Base-by-base conservation (phyloP, 2,113 vertebrate species). In the Neodontobutis hainanensis region DNA sequence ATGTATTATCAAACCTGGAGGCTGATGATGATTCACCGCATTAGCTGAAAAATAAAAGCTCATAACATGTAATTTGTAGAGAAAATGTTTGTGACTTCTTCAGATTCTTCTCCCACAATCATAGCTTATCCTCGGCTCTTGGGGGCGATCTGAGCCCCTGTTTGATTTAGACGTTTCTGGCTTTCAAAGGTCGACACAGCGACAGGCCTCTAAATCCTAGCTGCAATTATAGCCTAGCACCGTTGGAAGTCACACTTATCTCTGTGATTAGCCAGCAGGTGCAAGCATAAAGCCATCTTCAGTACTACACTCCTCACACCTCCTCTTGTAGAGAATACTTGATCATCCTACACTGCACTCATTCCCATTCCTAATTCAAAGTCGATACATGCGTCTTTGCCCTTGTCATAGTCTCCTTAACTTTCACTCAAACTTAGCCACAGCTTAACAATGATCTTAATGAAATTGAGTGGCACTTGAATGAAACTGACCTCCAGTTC, bases 1-100 rank as follows among this genome's bases (percentile, higher is more conserved):
- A 78, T 80, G 80, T 76, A 73, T 78, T 71, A 68, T 68, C 61
- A 60, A 36, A 76, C 65, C 65, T 14, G 8, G 11, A 68, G 59
- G 77, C 62, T 59, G 9, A 27, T 49, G 64, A 61, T 80, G 70
- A 84, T 46, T 80, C 73, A 62, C 14, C 27, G 35, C 46, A 58
- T 58, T 35, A 55, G 12, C 6, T 40, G n/a, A 8, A 51, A 53
- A 65, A 48, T 40, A 47, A 67, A 70, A 62, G 44, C 65, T 61
- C 59, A 72, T 68, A 56, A 42, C 50, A 6, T 34, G 70, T 78
- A 44, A 65, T 76, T 70, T 10, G 36, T 43, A 36, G 11, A 56
- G 59, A 46, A 53, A 9, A 80, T 72, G 60, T 72, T 61, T 57
- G 47, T 52, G 77, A 7, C 58, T 43, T 40, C 35, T 68, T 42